Percentiles rank a stretch among this genome's conserved stretches.
These are phyloP conservation scores for Helostoma temminkii DNA, from an alignment of 2,797 vertebrate genomes.

Conservation along the genomic window DNA sequence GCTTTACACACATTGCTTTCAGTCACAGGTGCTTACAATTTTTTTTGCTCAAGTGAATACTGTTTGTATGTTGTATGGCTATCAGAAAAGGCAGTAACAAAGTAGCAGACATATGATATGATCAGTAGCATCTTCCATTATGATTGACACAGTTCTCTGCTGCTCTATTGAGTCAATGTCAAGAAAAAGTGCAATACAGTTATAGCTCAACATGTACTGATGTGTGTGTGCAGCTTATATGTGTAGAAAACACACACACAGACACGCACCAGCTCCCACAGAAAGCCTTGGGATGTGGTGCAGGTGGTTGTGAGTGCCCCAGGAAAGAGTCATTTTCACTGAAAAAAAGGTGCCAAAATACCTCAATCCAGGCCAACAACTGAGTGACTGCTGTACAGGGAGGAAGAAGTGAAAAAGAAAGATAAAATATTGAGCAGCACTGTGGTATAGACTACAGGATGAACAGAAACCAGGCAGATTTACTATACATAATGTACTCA, in stretches of 20 bases:
- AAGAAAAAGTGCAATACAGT: neutral
- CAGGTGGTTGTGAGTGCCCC: slow-evolving; percentile 58
- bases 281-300: slow-evolving; percentile 25
- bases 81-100: neutral
- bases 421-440: slow-evolving; percentile 8
- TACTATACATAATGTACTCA: neutral
- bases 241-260: neutral
- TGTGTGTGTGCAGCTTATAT: slow-evolving; percentile 15
- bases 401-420: neutral
- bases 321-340: slow-evolving; percentile 54
- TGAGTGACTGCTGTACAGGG: slow-evolving; percentile 25
- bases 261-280: neutral
- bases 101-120: neutral
- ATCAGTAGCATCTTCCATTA: slow-evolving; percentile 9
- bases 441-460: neutral
- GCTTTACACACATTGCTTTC: too few species aligned
- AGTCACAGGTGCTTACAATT: neutral
- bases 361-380: slow-evolving; percentile 17
- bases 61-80: slow-evolving; percentile 7
- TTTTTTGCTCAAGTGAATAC: slow-evolving; percentile 3
- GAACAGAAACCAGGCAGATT: slow-evolving; percentile 14
- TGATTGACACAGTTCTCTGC: neutral
- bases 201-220: slow-evolving; percentile 26
- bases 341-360: slow-evolving; percentile 49
- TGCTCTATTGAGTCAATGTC: slow-evolving; percentile 1